phyloP scores from a whole-genome alignment of 2,797 vertebrate species.

The Dryobates pubescens region DNA sequence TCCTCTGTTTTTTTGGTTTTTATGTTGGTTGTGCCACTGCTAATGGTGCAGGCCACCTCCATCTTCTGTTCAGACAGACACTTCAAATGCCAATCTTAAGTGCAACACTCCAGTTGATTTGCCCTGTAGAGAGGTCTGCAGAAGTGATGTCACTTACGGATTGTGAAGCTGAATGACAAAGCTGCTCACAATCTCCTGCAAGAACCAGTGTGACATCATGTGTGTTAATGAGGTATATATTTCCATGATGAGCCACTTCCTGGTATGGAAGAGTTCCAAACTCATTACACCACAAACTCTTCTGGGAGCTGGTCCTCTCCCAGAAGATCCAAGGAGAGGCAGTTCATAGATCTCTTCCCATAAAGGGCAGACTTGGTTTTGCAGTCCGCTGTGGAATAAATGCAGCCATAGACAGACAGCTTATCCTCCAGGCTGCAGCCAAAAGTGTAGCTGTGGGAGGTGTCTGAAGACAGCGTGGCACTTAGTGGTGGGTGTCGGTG shows the following conservation, averaged over 20 bases:
- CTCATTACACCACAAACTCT: slow-evolving; percentile 71
- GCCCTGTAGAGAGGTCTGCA: slow-evolving; percentile 27
- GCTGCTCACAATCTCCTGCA: not conserved
- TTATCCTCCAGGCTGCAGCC: slow-evolving; percentile 77
- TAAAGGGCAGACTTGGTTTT: slow-evolving; percentile 83
- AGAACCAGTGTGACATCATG: slow-evolving; percentile 42
- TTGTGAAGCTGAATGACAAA: not conserved
- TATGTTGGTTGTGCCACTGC: not conserved
- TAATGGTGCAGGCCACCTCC: not conserved
- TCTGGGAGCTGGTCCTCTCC: slow-evolving; percentile 82
- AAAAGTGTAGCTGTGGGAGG: slow-evolving; percentile 84
- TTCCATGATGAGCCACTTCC: slow-evolving; percentile 29
- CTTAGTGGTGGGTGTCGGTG: slow-evolving; percentile 70
- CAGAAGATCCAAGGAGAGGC: slow-evolving; percentile 84
- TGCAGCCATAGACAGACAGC: slow-evolving; percentile 68
- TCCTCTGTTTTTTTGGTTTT: not conserved
- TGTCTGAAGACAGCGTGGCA: slow-evolving; percentile 74
- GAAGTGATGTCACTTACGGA: slow-evolving; percentile 2
- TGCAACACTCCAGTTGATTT: slow-evolving; percentile 22
- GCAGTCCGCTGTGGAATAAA: slow-evolving; percentile 77
- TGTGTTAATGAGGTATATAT: slow-evolving; percentile 60
- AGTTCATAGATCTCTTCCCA: slow-evolving; percentile 83
- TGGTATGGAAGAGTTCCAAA: slow-evolving; percentile 12
- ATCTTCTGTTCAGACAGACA: not conserved
- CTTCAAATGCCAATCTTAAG: not conserved